These are phyloP conservation scores for Caradrina kadenii DNA, from an alignment of 2,888 invertebrate genomes.

Conservation along the genomic window DNA sequence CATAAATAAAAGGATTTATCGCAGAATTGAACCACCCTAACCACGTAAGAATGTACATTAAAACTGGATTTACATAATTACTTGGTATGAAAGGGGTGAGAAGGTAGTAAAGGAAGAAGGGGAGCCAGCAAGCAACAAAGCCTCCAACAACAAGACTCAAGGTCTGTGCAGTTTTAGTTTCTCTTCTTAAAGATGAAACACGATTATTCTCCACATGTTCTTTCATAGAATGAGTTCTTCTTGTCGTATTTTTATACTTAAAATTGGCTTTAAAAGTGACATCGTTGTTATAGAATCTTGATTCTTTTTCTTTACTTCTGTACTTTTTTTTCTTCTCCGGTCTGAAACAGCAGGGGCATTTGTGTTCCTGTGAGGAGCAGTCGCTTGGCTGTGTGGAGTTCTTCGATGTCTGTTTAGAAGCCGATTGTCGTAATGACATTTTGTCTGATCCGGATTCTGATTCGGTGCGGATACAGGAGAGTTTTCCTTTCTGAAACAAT, in stretches of 20 bases:
- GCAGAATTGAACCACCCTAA: conserved; percentile 97
- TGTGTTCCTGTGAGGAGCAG: conserved; percentile 81
- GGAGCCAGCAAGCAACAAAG: conserved; percentile 96
- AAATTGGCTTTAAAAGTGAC: conserved; percentile 85
- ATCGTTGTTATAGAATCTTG: conserved; percentile 82
- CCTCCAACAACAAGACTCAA: conserved; percentile 96
- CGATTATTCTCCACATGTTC: conserved; percentile 90
- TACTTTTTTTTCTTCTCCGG: conserved; percentile 77
- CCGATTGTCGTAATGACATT: conserved; percentile 81
- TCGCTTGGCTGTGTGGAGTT: conserved; percentile 81
- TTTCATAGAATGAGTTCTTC: conserved; percentile 89
- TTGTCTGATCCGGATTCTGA: conserved; percentile 88
- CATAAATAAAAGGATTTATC: conserved; percentile 97
- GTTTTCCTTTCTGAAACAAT: conserved; percentile 85
- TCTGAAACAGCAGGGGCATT: conserved; percentile 85
- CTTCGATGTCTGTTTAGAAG: conserved; percentile 82
- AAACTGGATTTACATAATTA: conserved; percentile 90
- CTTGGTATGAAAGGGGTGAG: conserved; percentile 94
- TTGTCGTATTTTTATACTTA: conserved; percentile 83
- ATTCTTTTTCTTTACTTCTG: conserved; percentile 81
- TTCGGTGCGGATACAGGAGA: conserved; percentile 87
- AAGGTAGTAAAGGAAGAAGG: conserved; percentile 96
- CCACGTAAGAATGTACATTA: conserved; percentile 96
- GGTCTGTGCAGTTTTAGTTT: conserved; percentile 97
- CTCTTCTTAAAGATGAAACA: conserved; percentile 93